These are phyloP conservation scores for Vulpes ferrilata DNA, from an alignment of 2,113 vertebrate genomes.

Conservation along the genomic window DNA sequence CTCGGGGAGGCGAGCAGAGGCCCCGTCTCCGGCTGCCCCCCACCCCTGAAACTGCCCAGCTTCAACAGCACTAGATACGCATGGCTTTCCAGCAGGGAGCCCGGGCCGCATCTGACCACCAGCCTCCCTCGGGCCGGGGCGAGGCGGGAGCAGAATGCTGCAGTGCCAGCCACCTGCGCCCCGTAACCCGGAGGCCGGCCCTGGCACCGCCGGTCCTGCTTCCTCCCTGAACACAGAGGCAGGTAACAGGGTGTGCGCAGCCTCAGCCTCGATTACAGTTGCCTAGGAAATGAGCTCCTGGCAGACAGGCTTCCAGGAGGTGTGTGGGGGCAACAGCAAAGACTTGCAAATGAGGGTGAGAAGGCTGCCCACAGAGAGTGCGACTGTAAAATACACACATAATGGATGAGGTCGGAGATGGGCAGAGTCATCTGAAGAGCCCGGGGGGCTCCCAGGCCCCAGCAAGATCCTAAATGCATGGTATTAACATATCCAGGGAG, in stretches of 20 bases:
- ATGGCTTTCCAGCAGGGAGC: neutral
- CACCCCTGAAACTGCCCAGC: neutral
- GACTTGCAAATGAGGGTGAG: neutral
- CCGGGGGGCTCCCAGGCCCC: too few species aligned
- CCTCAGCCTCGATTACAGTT: neutral
- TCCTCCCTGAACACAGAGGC: neutral
- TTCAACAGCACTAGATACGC: neutral
- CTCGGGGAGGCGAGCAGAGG: neutral
- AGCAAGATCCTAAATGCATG: neutral
- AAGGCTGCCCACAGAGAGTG: neutral
- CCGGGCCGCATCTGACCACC: neutral
- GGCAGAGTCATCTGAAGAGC: neutral
- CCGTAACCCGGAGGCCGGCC: neutral
- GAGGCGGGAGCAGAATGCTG: neutral
- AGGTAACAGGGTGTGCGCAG: neutral
- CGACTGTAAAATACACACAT: fast-evolving
- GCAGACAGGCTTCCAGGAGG: neutral
- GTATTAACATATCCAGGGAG: neutral
- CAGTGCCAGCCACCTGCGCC: too few species aligned
- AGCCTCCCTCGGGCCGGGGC: neutral
- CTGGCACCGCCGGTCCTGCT: neutral
- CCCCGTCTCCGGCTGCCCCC: neutral
- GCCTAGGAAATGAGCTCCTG: constrained; percentile 20
- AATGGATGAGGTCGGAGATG: fast-evolving
- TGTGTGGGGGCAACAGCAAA: neutral